Percentiles rank a stretch among this genome's conserved stretches.
phyloP scores from a whole-genome alignment of 2,113 vertebrate genomes.

The Muscicapa adusta region DNA sequence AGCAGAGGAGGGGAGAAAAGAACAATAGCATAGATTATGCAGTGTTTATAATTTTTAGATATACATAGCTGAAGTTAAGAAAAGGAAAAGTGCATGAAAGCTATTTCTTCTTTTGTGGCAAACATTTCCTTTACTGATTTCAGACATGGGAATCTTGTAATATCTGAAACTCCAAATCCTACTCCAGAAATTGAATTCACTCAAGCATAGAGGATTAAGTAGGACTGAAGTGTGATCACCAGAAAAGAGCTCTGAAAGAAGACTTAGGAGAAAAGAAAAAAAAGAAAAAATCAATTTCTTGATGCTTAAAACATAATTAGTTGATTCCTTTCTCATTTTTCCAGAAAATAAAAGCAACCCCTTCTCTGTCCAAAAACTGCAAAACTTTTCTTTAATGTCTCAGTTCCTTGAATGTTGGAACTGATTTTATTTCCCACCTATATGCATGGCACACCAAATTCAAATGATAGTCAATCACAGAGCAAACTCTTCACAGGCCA shows the following conservation, averaged over 20 bases:
- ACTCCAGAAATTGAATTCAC: neutral
- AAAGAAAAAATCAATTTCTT: neutral
- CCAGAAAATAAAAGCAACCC: neutral
- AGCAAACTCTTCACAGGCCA: neutral
- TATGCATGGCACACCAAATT: neutral
- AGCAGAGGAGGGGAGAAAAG: neutral
- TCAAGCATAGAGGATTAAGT: neutral
- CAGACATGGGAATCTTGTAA: neutral
- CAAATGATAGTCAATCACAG: neutral
- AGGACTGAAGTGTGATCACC: neutral
- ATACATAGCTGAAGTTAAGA: neutral
- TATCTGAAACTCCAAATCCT: neutral
- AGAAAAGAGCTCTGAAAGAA: neutral
- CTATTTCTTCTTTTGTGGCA: neutral
- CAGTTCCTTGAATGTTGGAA: neutral
- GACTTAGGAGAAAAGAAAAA: neutral
- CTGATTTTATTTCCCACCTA: neutral
- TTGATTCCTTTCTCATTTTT: neutral
- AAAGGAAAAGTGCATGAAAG: neutral
- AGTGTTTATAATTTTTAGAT: neutral
- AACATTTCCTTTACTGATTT: neutral
- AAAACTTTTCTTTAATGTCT: neutral
- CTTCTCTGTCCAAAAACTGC: neutral
- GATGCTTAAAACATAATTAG: neutral
- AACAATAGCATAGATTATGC: neutral